Evolutionary conservation across 2,797 vertebrate genomes (phyloP).

Genomic region (Austrolebias charrua): DNA sequence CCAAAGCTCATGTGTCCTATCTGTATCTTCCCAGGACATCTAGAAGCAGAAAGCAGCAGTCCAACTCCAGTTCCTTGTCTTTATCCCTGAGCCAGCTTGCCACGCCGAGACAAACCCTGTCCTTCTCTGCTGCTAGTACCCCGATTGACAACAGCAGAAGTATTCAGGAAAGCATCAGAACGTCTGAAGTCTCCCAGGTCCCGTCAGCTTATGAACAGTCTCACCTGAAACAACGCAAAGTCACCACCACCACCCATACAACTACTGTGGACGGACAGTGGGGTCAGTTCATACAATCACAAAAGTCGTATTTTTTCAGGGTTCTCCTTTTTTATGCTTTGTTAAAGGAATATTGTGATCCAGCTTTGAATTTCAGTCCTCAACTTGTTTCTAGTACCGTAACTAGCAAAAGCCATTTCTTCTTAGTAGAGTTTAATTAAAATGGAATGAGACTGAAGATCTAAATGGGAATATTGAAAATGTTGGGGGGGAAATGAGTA

Average conservation of each 20-base stretch:
- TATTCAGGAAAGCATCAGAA: constrained; percentile 54
- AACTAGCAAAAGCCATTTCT: background rate
- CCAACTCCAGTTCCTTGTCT: constrained; percentile 58
- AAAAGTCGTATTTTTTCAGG: background rate
- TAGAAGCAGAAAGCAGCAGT: constrained; percentile 73
- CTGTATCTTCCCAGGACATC: constrained; percentile 54
- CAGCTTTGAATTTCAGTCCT: background rate
- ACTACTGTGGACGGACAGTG: constrained; percentile 55
- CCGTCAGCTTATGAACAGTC: constrained; percentile 80
- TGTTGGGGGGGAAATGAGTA: too few relatives aligned
- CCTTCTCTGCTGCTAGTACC: constrained; percentile 64
- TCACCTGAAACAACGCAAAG: constrained; percentile 81
- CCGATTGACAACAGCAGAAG: constrained; percentile 47
- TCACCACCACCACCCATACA: constrained; percentile 50
- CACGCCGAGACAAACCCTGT: constrained; percentile 65
- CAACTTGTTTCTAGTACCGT: background rate
- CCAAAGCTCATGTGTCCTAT: background rate
- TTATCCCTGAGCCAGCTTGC: constrained; percentile 63
- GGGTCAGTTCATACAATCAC: constrained; percentile 55
- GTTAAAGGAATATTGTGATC: background rate
- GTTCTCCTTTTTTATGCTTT: background rate
- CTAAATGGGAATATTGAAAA: background rate
- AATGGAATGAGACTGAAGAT: background rate
- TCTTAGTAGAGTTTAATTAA: background rate
- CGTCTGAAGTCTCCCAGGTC: constrained; percentile 61